Percentiles rank a stretch among this genome's conserved stretches.
phyloP scores from a whole-genome alignment of 2,888 invertebrate species.

The Lagria hirta region DNA sequence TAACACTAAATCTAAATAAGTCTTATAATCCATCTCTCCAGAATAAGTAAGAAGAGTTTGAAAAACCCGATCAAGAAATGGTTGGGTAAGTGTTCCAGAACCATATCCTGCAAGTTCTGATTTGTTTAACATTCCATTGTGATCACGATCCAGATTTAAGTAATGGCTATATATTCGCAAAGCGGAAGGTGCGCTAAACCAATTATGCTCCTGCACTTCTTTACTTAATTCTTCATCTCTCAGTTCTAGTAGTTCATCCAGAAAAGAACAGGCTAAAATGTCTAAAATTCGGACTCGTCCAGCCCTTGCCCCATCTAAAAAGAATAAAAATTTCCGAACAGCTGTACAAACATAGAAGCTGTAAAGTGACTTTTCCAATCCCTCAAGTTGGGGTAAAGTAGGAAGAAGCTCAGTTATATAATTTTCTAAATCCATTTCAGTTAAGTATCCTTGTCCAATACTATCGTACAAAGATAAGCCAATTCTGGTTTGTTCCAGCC shows the following conservation, averaged over 20 bases:
- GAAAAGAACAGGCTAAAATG: constrained; percentile 86
- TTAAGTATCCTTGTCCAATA: constrained; percentile 70
- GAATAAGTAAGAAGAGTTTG: constrained; percentile 95
- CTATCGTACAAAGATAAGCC: constrained; percentile 92
- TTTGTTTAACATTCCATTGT: constrained; percentile 94
- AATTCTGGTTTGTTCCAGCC: constrained; percentile 93
- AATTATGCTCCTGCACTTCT: constrained; percentile 87
- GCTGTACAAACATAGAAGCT: constrained; percentile 96
- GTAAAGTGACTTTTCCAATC: constrained; percentile 89
- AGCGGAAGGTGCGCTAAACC: constrained; percentile 89
- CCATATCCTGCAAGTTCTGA: constrained; percentile 87
- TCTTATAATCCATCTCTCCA: constrained; percentile 96
- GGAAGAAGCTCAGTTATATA: constrained; percentile 93
- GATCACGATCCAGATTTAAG: constrained; percentile 88
- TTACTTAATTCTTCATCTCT: constrained; percentile 60
- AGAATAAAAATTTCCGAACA: constrained; percentile 94
- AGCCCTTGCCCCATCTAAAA: constrained; percentile 85
- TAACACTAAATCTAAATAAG: constrained; percentile 90
- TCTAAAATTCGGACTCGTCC: constrained; percentile 89
- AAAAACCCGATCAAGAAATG: constrained; percentile 90
- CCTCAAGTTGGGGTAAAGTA: constrained; percentile 85
- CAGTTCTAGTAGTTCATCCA: constrained; percentile 85
- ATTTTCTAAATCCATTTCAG: constrained; percentile 83
- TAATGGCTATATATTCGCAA: constrained; percentile 92
- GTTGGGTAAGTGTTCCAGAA: constrained; percentile 86